Conservation (phyloP, 2,113 vertebrate species). For the Sphaerodactylus townsendi region DNA sequence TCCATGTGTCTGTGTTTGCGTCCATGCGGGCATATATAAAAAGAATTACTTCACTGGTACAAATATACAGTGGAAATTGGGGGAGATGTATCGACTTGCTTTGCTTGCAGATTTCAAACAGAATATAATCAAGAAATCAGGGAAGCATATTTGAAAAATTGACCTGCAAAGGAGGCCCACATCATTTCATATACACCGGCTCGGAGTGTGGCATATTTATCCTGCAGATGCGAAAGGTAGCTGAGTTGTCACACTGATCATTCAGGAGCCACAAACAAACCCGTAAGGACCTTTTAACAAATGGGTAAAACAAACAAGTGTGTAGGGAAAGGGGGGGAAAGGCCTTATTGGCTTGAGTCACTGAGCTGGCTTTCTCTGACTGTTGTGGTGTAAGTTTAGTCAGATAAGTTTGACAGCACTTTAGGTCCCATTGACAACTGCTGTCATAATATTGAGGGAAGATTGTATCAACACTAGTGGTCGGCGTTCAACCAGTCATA, state of each 20-base stretch:
- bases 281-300: constrained; percentile 41
- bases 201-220: not conserved
- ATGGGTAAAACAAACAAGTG: constrained; percentile 51
- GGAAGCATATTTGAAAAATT: not conserved
- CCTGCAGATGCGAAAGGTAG: not conserved
- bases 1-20: not conserved
- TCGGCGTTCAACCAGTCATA: constrained; percentile 87
- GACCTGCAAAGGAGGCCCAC: constrained; percentile 10
- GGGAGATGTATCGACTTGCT: not conserved
- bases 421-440: constrained; percentile 86
- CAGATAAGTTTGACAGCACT: constrained; percentile 84
- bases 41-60: not conserved
- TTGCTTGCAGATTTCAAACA: not conserved
- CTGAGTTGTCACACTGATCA: constrained; percentile 28
- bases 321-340: constrained; percentile 35
- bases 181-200: constrained; percentile 11
- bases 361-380: constrained; percentile 70
- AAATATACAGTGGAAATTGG: not conserved
- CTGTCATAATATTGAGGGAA: constrained; percentile 84
- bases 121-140: not conserved
- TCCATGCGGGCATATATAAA: not conserved
- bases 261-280: constrained; percentile 48
- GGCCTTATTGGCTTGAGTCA: constrained; percentile 75
- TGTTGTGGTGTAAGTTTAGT: constrained; percentile 77
- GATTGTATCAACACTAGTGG: constrained; percentile 83